phyloP scores from a whole-genome alignment of 2,888 invertebrate genomes.

The Quadroppia sp. region DNA sequence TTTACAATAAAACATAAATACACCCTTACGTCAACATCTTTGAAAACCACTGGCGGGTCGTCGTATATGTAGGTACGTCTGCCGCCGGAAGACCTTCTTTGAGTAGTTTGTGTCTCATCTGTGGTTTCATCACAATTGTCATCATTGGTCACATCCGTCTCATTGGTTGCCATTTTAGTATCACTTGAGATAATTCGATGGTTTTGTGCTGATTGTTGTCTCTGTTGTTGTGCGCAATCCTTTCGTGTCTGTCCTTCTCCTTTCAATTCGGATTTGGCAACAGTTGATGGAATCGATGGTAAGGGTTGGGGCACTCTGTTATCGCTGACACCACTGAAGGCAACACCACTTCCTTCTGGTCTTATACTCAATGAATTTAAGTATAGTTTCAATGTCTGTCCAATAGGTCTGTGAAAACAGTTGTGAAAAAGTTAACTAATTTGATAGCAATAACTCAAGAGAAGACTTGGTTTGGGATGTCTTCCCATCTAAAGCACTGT shows the following conservation, averaged over 20 bases:
- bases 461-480: neutral
- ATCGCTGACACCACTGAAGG: slow-evolving; percentile 11
- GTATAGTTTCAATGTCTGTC: slow-evolving; percentile 39
- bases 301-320: neutral
- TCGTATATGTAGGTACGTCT: slow-evolving; percentile 64
- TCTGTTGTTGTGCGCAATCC: neutral
- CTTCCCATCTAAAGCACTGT: slow-evolving; percentile 8
- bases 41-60: slow-evolving; percentile 51
- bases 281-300: slow-evolving; percentile 1
- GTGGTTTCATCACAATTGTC: neutral
- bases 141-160: slow-evolving; percentile 59
- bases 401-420: slow-evolving; percentile 35
- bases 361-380: slow-evolving; percentile 34
- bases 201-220: neutral
- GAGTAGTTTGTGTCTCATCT: neutral
- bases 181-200: slow-evolving; percentile 52
- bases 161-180: slow-evolving; percentile 65
- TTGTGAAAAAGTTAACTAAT: neutral
- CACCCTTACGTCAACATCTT: slow-evolving; percentile 49
- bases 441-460: neutral
- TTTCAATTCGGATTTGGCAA: neutral
- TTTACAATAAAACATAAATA: neutral
- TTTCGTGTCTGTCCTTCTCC: neutral
- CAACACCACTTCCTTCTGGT: slow-evolving; percentile 40
- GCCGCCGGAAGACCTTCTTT: slow-evolving; percentile 58